Percentiles rank a stretch among this genome's conserved stretches.
phyloP scores from a whole-genome alignment of 1,140 invertebrate genomes.

The Conus ventricosus region DNA sequence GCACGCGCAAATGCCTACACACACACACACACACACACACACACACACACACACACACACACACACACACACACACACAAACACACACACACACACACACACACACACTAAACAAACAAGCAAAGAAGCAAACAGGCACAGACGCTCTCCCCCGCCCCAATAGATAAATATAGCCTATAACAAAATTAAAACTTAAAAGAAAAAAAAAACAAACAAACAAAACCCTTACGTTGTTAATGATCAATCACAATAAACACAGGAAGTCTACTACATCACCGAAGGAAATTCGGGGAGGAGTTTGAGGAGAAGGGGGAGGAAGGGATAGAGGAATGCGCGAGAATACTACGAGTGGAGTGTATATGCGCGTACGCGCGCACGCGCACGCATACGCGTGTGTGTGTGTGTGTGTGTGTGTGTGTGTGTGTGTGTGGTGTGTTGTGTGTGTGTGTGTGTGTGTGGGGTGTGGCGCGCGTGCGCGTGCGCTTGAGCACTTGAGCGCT shows the following conservation, averaged over 20 bases:
- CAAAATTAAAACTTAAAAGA: no score
- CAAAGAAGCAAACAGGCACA: background rate
- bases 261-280: no score
- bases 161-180: background rate
- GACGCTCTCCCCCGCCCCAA: background rate
- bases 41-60: constrained; percentile 83
- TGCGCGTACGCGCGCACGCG: background rate
- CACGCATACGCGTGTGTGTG: background rate
- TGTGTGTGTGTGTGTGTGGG: background rate
- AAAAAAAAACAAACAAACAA: background rate
- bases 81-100: constrained; percentile 11
- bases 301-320: no score
- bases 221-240: background rate
- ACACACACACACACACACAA: constrained; percentile 65
- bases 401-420: background rate
- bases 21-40: background rate
- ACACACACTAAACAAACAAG: background rate
- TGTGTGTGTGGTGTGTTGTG: background rate
- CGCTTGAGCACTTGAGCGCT: no score
- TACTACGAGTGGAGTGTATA: background rate
- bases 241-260: no score
- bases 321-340: no score
- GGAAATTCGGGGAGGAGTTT: no score
- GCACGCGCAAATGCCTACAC: background rate
- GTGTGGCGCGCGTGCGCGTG: no score